Conservation (phyloP, 2,888 invertebrate species). For the Ctena decussata region DNA sequence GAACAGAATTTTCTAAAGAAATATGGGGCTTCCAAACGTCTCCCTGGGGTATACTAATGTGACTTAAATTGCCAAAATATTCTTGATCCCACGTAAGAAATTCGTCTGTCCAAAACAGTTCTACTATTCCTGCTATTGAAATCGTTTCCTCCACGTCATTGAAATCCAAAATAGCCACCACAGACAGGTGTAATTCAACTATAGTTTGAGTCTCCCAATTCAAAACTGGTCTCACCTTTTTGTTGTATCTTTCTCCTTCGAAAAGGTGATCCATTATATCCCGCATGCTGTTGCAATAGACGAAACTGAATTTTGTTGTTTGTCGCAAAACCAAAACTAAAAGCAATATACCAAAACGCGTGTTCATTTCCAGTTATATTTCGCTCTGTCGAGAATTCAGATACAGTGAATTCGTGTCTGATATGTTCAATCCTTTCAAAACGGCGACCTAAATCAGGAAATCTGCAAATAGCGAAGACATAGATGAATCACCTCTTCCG, state of each 20-base stretch:
- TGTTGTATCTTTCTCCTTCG: constrained; percentile 34
- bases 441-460: too few species aligned
- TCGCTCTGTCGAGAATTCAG: too few species aligned
- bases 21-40: constrained; percentile 41
- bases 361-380: too few species aligned
- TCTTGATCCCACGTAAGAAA: constrained; percentile 38
- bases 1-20: constrained; percentile 42
- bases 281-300: background rate
- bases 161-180: constrained; percentile 56
- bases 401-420: too few species aligned
- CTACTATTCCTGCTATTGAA: constrained; percentile 39
- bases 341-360: too few species aligned
- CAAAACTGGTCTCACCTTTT: constrained; percentile 43
- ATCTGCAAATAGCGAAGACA: too few species aligned
- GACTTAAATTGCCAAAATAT: constrained; percentile 21
- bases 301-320: background rate
- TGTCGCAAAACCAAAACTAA: too few species aligned
- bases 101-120: constrained; percentile 49
- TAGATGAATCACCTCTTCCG: too few species aligned
- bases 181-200: constrained; percentile 35
- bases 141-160: constrained; percentile 59
- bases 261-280: constrained; percentile 44
- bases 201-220: constrained; percentile 36
- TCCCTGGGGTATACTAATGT: constrained; percentile 20
- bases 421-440: too few species aligned